Evolutionary conservation across 2,113 vertebrate species (phyloP).

Genomic region (Hypomesus transpacificus): DNA sequence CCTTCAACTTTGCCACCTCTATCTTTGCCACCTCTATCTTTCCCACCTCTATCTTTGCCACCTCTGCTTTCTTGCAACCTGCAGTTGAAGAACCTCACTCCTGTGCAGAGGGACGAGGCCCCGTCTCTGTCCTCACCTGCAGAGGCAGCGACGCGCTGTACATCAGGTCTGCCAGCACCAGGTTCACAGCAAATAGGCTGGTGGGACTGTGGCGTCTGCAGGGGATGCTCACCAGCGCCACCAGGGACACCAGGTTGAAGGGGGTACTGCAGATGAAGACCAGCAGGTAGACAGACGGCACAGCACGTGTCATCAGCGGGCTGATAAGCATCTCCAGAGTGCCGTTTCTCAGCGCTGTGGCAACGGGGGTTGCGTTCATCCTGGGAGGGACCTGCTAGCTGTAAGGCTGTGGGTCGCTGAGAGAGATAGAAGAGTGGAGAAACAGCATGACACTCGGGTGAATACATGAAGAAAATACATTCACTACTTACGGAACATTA

Average conservation of each 20-base stretch:
- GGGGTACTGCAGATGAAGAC: conserved; percentile 44
- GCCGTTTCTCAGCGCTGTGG: not conserved
- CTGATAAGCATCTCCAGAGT: conserved; percentile 30
- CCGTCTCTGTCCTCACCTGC: conserved; percentile 9
- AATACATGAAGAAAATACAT: too few relatives aligned
- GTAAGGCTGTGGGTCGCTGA: too few relatives aligned
- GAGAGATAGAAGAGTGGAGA: too few relatives aligned
- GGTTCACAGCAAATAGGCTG: conserved; percentile 31
- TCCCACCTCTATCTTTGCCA: too few relatives aligned
- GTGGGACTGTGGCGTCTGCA: conserved; percentile 23
- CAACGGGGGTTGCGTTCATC: not conserved
- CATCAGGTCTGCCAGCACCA: conserved; percentile 22
- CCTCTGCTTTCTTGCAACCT: too few relatives aligned
- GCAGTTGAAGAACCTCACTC: too few relatives aligned
- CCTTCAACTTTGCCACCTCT: too few relatives aligned
- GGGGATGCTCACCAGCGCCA: conserved; percentile 25
- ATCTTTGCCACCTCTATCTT: too few relatives aligned
- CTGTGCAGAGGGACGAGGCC: too few relatives aligned
- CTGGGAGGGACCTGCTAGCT: too few relatives aligned
- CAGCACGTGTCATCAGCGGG: not conserved
- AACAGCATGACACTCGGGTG: too few relatives aligned
- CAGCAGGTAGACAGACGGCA: conserved; percentile 32
- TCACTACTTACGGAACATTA: too few relatives aligned
- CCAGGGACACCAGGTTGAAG: conserved; percentile 30
- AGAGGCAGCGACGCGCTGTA: conserved; percentile 44